Evolutionary conservation across 2,888 invertebrate genomes (phyloP), one percentile per base, ranked within the genome.

Genomic region (Pecten maximus): DNA sequence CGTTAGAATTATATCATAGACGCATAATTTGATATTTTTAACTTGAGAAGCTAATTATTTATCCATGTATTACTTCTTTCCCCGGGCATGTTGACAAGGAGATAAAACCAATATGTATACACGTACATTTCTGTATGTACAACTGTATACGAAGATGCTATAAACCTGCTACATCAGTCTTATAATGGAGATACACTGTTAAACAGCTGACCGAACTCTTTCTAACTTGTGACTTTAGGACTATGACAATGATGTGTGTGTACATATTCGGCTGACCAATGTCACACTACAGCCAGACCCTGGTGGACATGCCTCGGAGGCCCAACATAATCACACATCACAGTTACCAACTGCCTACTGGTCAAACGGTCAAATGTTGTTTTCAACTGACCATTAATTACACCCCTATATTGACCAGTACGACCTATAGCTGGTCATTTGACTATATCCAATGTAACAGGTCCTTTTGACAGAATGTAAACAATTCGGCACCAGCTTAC

Each of bases 161-260:
- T 44, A 6, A 44, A 44, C 44, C 44, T 12, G 6, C 8, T 6
- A 6, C 44, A 44, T 44, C 12, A 10, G 44, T 44, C 44, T 44
- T 44, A n/a, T n/a, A n/a, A n/a, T n/a, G n/a, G n/a, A n/a, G n/a
- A n/a, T 44, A 44, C 12, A 44, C 12, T 54, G 74, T 74, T 74
- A 23, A 74, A 28, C 74, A 74, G 74, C 23, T 74, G 35, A 35
- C 74, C 35, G 35, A 74, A 35, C 74, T 74, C 74, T 35, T 74
- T 74, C 74, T 74, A 35, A 74, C 60, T 60, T 60, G 60, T 60
- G 60, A 60, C 74, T 74, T 74, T 74, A n/a, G 74, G 23, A 23
- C 74, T 35, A 28, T 19, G 54, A 54, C 74, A 74, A 74, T 35
- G 74, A 74, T 74, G 35, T 74, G 60, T 60, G 6, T 60, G 60